Evolutionary conservation across 2,888 invertebrate species (phyloP), one percentile per base, ranked within the genome.

Genomic region (Eupithecia centaureata): DNA sequence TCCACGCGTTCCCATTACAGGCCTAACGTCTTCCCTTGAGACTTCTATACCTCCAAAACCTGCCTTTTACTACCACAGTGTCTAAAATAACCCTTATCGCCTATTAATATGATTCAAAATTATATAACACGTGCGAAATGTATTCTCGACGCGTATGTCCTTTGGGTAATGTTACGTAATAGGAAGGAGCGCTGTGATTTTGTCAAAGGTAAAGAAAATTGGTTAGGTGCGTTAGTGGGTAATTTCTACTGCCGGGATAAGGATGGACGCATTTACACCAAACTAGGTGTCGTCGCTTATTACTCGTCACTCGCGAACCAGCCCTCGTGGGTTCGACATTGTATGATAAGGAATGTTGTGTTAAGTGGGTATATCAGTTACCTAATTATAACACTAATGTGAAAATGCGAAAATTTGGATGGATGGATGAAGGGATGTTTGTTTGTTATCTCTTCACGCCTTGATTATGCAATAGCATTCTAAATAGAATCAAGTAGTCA

Each of bases 141-240:
- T 90, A 91, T 92, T 89, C 91, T 79, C 78, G 77, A 80, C 87
- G 88, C 91, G 90, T 91, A 78, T 83, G 91, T 88, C 92, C 91
- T 91, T 86, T 87, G 92, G 91, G 92, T 90, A 89, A 92, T 91
- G 92, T 92, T 89, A 89, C 88, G 89, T 92, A 92, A 91, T 91
- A 90, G 88, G 89, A 86, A 85, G 83, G 82, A 82, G 86, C 84
- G 85, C 79, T 84, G 88, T 89, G 92, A 92, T 93, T 93, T 90
- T 90, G 91, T 92, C 92, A 93, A 92, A 93, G 92, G 92, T 92
- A 92, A 76, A 91, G 89, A 91, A 92, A 92, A 93, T 92, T 93
- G 91, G 90, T 91, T 90, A 86, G 74, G 74, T 76, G 73, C 84
- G 89, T 89, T 89, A 89, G 87, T 88, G 87, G 88, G 87, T 90